phyloP scores from a whole-genome alignment of 2,113 vertebrate genomes.

The Grammomys surdaster region DNA sequence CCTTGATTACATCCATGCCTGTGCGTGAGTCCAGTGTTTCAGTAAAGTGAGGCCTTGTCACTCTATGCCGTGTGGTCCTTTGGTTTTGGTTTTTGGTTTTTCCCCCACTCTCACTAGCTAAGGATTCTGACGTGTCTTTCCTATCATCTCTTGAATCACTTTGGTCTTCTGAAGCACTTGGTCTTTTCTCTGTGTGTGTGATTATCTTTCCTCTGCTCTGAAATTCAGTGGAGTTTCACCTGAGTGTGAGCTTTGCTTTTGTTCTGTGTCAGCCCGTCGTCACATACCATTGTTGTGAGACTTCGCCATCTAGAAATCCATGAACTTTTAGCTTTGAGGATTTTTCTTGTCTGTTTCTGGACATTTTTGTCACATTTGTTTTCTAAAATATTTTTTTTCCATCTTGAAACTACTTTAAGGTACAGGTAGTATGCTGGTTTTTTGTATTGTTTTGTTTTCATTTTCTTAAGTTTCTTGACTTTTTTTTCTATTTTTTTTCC shows the following conservation, averaged over 20 bases:
- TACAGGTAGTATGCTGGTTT: background rate
- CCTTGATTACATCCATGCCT: background rate
- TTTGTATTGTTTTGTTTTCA: background rate
- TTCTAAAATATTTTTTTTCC: background rate
- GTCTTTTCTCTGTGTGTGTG: background rate
- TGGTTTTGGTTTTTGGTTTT: no score
- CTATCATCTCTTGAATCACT: background rate
- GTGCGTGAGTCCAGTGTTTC: background rate
- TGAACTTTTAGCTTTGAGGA: background rate
- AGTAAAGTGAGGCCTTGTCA: background rate
- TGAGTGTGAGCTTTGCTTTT: background rate
- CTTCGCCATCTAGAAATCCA: background rate
- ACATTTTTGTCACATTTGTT: background rate
- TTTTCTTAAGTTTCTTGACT: background rate
- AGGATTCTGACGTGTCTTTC: background rate
- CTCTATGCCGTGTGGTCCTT: background rate
- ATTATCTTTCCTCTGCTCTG: slow-evolving; percentile 11
- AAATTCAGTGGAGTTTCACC: background rate
- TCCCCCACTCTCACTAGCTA: background rate
- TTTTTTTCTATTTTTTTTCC: background rate
- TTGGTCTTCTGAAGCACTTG: background rate
- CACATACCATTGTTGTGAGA: background rate
- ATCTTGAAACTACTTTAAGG: background rate
- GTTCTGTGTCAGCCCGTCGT: background rate
- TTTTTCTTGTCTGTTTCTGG: background rate